phyloP scores from a whole-genome alignment of 1,140 invertebrate genomes.

The Odontomachus brunneus region DNA sequence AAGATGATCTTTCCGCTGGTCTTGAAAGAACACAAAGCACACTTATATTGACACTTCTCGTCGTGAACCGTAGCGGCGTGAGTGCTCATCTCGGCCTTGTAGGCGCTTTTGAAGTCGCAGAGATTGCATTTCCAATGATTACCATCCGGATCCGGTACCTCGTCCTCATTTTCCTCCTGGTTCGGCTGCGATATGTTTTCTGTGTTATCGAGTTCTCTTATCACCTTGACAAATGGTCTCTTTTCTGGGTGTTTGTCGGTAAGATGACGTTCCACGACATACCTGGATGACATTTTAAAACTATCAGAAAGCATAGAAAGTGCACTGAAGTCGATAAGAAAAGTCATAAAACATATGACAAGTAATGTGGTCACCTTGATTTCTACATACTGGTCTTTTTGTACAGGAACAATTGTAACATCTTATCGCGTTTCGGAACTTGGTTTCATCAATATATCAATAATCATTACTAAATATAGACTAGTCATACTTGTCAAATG shows the following conservation, averaged over 20 bases:
- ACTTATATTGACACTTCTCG: conserved; percentile 89
- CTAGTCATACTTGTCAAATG: conserved; percentile 62
- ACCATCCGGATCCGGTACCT: conserved; percentile 77
- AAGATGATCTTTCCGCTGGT: conserved; percentile 86
- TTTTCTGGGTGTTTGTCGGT: conserved; percentile 87
- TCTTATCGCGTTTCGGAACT: background rate
- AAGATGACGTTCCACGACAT: conserved; percentile 89
- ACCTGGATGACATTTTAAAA: conserved; percentile 73
- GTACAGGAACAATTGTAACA: background rate
- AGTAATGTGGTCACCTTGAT: conserved; percentile 1
- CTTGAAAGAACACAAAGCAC: conserved; percentile 87
- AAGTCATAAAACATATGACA: conserved; percentile 64
- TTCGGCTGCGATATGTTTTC: conserved; percentile 71
- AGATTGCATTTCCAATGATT: conserved; percentile 90
- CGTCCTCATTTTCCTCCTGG: conserved; percentile 68
- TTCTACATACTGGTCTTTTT: background rate
- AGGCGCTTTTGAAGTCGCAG: conserved; percentile 87
- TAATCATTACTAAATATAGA: background rate
- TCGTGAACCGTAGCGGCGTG: conserved; percentile 87
- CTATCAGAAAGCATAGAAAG: conserved; percentile 71
- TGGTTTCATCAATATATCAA: background rate
- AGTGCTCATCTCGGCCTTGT: conserved; percentile 86
- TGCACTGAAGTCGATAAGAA: background rate
- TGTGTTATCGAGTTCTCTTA: conserved; percentile 86
- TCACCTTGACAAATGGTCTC: conserved; percentile 85